A percentile compares a stretch with the other conserved stretches of the same genome.
phyloP scores from a whole-genome alignment of 2,113 vertebrate species.

The Halcyon malimbica region DNA sequence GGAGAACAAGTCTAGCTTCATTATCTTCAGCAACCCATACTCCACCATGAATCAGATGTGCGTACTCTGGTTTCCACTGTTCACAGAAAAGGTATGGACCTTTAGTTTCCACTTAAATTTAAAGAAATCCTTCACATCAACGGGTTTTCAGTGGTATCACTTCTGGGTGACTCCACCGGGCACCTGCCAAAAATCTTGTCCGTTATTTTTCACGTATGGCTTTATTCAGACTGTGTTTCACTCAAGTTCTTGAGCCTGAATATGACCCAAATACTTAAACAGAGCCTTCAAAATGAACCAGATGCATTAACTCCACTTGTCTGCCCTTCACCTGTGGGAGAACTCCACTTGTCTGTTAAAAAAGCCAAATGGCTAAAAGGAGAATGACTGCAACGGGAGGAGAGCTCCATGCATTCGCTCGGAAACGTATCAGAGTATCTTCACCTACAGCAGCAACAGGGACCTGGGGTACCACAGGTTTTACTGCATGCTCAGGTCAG shows the following conservation, averaged over 20 bases:
- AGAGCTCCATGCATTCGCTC: rapidly evolving
- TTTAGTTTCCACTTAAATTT: not conserved
- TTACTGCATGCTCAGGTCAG: not conserved
- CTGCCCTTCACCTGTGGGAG: not conserved
- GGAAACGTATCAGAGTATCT: not conserved
- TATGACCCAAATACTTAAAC: not conserved
- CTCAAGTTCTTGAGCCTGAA: not conserved
- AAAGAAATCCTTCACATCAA: not conserved
- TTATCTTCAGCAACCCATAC: not conserved
- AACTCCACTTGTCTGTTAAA: not conserved
- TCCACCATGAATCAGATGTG: not conserved
- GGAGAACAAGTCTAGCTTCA: not conserved
- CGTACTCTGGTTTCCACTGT: not conserved
- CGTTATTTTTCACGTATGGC: not conserved
- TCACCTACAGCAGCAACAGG: not conserved
- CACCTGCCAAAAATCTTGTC: not conserved
- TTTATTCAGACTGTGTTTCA: not conserved
- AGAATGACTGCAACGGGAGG: not conserved
- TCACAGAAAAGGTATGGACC: not conserved
- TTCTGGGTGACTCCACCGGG: not conserved
- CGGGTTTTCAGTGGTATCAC: not conserved
- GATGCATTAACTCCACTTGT: not conserved
- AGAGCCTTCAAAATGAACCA: not conserved
- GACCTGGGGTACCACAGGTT: not conserved
- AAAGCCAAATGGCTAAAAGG: not conserved